Evolutionary conservation across 1,140 invertebrate species (phyloP).

Genomic region (Chrysomallon squamiferum): DNA sequence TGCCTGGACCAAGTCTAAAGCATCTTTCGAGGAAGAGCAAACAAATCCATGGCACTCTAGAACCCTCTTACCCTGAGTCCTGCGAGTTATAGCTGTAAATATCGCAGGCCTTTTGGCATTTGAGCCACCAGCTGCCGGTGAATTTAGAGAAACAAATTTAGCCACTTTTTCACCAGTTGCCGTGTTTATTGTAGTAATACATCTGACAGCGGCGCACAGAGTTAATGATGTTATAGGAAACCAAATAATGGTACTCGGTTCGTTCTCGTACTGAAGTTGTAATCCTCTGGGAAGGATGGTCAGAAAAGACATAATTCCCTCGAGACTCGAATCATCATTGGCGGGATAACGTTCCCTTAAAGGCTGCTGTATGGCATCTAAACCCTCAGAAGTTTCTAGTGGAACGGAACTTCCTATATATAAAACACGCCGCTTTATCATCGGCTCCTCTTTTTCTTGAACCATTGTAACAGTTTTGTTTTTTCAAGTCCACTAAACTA

Average conservation of each 20-base stretch:
- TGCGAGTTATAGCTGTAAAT: conserved; percentile 91
- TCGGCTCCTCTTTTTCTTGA: conserved; percentile 21
- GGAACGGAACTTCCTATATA: conserved; percentile 98
- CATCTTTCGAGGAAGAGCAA: conserved; percentile 72
- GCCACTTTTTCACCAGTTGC: conserved; percentile 57
- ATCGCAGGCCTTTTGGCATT: conserved; percentile 86
- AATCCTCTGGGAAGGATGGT: conserved; percentile 97
- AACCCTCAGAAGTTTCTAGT: conserved; percentile 95
- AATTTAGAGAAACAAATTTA: conserved; percentile 94
- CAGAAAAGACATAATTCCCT: conserved; percentile 69
- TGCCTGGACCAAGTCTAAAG: conserved; percentile 55
- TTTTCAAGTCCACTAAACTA: too few relatives aligned
- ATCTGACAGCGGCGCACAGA: conserved; percentile 92
- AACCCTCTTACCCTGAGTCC: conserved; percentile 96
- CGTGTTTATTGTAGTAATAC: conserved; percentile 41
- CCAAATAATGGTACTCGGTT: conserved; percentile 92
- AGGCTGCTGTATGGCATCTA: conserved; percentile 95
- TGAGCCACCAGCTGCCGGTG: conserved; percentile 68
- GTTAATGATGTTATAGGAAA: conserved; percentile 97
- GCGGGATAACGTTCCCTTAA: conserved; percentile 85
- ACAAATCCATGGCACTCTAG: conserved; percentile 99
- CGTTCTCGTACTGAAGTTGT: conserved; percentile 95
- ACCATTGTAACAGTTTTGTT: conserved; percentile 8
- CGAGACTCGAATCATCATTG: conserved; percentile 36
- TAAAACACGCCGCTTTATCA: conserved; percentile 82